These are phyloP conservation scores for Avahi laniger DNA, from an alignment of 2,797 vertebrate genomes.

Conservation along the genomic window DNA sequence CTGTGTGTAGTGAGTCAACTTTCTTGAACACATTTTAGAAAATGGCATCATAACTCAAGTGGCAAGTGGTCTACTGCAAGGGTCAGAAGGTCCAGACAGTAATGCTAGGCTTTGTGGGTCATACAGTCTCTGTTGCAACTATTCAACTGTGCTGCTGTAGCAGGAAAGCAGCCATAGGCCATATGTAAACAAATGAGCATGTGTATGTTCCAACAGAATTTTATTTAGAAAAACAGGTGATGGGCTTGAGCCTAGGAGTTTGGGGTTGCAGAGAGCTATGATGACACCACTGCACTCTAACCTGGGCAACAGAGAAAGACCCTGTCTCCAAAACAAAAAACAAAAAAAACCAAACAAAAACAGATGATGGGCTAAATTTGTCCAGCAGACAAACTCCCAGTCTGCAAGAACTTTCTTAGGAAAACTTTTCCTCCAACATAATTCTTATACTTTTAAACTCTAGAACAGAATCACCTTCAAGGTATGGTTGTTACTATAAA, in stretches of 20 bases:
- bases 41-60: neutral
- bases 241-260: neutral
- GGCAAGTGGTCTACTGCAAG: neutral
- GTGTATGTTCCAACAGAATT: slow-evolving; percentile 1
- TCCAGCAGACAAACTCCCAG: too few species aligned
- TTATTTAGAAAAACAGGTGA: neutral
- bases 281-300: neutral
- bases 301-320: neutral
- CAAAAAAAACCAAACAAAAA: neutral
- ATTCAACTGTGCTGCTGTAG: neutral
- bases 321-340: neutral
- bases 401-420: neutral
- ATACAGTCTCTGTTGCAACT: neutral
- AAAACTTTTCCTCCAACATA: neutral
- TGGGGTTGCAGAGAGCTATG: neutral
- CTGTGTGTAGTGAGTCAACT: neutral
- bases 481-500: neutral
- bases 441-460: neutral
- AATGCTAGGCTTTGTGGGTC: neutral
- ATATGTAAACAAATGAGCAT: neutral
- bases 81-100: neutral
- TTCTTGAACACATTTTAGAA: neutral
- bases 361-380: too few species aligned
- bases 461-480: neutral
- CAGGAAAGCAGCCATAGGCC: neutral